Conservation (phyloP, 2,113 vertebrate species). For the Jacana jacana region DNA sequence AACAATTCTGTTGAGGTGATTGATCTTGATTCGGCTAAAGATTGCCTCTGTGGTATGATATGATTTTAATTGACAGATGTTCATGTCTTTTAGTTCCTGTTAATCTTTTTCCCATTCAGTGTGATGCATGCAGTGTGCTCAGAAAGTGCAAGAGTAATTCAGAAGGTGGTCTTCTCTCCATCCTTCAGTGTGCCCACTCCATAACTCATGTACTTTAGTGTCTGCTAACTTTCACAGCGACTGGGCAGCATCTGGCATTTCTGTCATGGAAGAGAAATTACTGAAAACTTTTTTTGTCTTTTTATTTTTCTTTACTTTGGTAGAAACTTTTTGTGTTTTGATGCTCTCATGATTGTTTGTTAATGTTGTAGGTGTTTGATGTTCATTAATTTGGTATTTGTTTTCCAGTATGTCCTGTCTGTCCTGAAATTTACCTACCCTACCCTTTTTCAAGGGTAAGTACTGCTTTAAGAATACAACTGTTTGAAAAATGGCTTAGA, state of each 20-base stretch:
- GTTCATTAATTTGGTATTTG: slow-evolving; percentile 66
- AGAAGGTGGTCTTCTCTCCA: neutral
- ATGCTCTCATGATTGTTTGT: neutral
- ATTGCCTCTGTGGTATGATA: neutral
- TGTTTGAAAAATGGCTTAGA: neutral
- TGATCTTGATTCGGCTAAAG: neutral
- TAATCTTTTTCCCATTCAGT: neutral
- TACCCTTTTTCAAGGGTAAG: slow-evolving; percentile 98
- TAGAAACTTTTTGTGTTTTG: neutral
- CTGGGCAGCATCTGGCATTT: neutral
- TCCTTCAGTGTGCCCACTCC: neutral
- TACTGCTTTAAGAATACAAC: slow-evolving; percentile 54
- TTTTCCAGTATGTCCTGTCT: slow-evolving; percentile 93
- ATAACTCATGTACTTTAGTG: neutral
- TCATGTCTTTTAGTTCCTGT: neutral
- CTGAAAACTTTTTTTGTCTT: neutral
- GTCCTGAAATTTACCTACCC: slow-evolving; percentile 96
- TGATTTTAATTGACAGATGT: neutral
- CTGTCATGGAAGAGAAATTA: neutral
- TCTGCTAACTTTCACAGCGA: neutral
- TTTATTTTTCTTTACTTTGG: neutral
- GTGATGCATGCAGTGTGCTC: neutral
- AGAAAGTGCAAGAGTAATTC: neutral
- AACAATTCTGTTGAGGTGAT: neutral
- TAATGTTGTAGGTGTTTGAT: neutral